phyloP scores from a whole-genome alignment of 2,113 vertebrate species.

The Orientallactaga bullata region DNA sequence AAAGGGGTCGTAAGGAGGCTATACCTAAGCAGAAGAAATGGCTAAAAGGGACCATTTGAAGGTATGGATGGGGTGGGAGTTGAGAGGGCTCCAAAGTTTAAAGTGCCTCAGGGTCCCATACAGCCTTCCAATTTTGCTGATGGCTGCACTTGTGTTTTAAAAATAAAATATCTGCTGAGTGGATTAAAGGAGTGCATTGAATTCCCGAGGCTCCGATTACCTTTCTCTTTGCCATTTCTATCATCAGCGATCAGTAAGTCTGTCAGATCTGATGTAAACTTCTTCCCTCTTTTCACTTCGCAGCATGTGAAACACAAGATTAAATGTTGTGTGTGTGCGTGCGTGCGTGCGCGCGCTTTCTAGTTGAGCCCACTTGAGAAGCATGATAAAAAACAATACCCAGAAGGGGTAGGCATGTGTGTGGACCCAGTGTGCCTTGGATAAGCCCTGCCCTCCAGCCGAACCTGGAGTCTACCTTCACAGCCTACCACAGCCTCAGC shows the following conservation, averaged over 20 bases:
- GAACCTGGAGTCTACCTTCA: not conserved
- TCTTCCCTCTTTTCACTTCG: slow-evolving; percentile 47
- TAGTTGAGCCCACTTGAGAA: not conserved
- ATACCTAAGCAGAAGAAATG: slow-evolving; percentile 29
- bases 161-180: slow-evolving; percentile 78
- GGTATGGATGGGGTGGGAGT: not conserved
- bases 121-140: slow-evolving; percentile 59
- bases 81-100: slow-evolving; percentile 23
- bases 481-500: not conserved
- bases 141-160: slow-evolving; percentile 53
- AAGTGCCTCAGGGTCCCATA: slow-evolving; percentile 52
- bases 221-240: slow-evolving; percentile 63
- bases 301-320: not conserved
- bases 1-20: not conserved
- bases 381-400: not conserved
- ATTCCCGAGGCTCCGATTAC: slow-evolving; percentile 67
- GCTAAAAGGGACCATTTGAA: not conserved
- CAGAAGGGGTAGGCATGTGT: not conserved
- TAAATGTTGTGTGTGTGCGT: not conserved
- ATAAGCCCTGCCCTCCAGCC: not conserved
- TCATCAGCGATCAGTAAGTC: not conserved
- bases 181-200: slow-evolving; percentile 62
- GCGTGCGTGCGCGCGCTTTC: not conserved
- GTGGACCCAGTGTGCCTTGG: not conserved
- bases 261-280: slow-evolving; percentile 52